Percentiles rank a stretch among this genome's conserved stretches.
Conservation (phyloP, 2,797 vertebrate genomes). For the Microtus obscurus region DNA sequence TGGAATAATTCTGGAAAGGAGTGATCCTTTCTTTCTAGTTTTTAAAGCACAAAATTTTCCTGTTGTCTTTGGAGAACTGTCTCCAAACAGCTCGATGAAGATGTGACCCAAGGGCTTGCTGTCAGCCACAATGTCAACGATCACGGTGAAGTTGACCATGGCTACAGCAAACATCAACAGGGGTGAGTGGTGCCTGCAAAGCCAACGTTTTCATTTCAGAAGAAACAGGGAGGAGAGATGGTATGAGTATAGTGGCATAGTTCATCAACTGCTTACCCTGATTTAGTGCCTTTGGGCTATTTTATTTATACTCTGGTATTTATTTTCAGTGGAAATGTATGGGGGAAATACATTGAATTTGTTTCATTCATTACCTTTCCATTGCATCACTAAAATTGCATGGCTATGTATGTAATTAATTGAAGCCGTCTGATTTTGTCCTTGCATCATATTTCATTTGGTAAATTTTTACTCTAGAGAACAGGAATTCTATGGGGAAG, state of each 20-base stretch:
- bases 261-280: neutral
- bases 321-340: neutral
- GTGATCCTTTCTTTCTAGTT: neutral
- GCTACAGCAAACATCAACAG: neutral
- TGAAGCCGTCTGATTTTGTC: neutral
- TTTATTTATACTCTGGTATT: neutral
- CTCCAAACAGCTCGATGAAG: neutral
- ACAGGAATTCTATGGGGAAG: slow-evolving; percentile 37
- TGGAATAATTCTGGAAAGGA: neutral
- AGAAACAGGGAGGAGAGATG: neutral
- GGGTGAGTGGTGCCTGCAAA: neutral
- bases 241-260: neutral
- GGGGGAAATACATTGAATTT: neutral
- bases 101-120: neutral
- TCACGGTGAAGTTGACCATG: neutral
- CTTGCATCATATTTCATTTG: neutral
- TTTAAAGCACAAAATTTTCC: neutral
- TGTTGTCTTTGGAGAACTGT: neutral
- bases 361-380: neutral
- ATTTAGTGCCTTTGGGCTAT: neutral
- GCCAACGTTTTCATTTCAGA: neutral
- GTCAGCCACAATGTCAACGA: neutral
- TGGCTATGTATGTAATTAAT: neutral
- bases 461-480: slow-evolving; percentile 36
- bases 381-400: neutral